Conservation (phyloP, 2,888 invertebrate genomes). For the Saturnia japonica region DNA sequence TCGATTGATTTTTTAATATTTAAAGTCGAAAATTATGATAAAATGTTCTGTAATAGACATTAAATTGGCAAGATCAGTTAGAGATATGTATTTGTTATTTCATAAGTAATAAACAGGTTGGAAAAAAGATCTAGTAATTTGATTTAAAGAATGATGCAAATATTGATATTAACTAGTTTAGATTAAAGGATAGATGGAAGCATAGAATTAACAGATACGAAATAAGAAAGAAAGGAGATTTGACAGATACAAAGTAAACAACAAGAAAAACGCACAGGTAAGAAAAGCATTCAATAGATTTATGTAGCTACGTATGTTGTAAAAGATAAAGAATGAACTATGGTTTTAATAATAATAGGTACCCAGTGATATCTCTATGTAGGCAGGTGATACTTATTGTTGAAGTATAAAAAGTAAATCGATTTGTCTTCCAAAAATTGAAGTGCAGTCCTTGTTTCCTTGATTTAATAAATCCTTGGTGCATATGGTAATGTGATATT, state of each 20-base stretch:
- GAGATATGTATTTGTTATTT: too few relatives aligned
- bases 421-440: background rate
- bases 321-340: background rate
- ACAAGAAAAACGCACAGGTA: background rate
- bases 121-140: constrained; percentile 1
- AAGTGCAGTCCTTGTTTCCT: background rate
- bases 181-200: constrained; percentile 17
- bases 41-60: too few relatives aligned
- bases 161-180: background rate
- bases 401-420: background rate
- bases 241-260: constrained; percentile 17
- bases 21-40: too few relatives aligned
- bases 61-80: too few relatives aligned
- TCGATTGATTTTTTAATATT: too few relatives aligned
- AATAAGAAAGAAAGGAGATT: constrained; percentile 23
- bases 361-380: background rate
- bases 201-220: constrained; percentile 12
- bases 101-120: background rate
- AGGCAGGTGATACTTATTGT: background rate
- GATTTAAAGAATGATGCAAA: background rate
- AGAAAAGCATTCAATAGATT: background rate
- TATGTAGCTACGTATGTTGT: background rate
- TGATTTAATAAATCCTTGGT: background rate
- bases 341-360: background rate
- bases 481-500: background rate